Evolutionary conservation across 2,888 invertebrate species (phyloP).

Genomic region (Myopa testacea): DNA sequence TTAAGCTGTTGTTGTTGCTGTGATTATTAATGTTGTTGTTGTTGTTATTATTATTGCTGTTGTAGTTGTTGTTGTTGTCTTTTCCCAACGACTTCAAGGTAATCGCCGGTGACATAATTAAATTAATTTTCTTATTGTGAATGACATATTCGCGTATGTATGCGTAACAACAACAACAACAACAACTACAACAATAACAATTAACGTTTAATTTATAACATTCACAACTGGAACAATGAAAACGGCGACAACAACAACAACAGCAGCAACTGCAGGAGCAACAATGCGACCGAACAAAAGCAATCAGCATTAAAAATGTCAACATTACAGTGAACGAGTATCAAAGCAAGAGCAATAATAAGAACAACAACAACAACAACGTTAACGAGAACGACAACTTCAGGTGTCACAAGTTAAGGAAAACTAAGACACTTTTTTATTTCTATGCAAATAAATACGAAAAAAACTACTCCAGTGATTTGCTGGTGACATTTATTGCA

Average conservation of each 20-base stretch:
- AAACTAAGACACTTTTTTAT: too few species aligned
- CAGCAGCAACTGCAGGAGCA: neutral
- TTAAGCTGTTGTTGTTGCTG: neutral
- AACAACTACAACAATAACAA: constrained; percentile 45
- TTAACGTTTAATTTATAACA: constrained; percentile 48
- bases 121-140: constrained; percentile 62
- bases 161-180: too few species aligned
- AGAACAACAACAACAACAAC: too few species aligned
- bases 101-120: constrained; percentile 66
- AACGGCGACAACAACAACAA: constrained; percentile 36
- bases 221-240: constrained; percentile 24
- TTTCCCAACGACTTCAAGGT: constrained; percentile 55
- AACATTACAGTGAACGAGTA: too few species aligned
- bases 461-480: too few species aligned
- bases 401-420: too few species aligned
- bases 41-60: neutral
- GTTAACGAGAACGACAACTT: too few species aligned
- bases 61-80: constrained; percentile 2
- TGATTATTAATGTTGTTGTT: neutral
- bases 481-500: too few species aligned
- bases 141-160: constrained; percentile 45
- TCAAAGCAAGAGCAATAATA: too few species aligned
- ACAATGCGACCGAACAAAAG: neutral
- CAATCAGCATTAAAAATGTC: neutral
- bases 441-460: too few species aligned